Evolutionary conservation across 2,797 vertebrate species (phyloP), one percentile per base, ranked within the genome.

Genomic region (Acrossocheilus fasciatus): DNA sequence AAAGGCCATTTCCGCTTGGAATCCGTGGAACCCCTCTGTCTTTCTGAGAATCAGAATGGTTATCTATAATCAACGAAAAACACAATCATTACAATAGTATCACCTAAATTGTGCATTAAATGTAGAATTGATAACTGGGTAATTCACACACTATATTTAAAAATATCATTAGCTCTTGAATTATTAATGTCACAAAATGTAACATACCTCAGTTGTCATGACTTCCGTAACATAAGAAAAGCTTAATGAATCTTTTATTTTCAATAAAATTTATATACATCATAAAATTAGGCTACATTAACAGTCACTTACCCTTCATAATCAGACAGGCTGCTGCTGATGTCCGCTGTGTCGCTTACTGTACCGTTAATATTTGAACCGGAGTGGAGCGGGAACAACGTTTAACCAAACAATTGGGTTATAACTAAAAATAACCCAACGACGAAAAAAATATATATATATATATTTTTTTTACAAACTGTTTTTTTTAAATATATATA

Each of bases 161-260:
- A 52, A 36, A 26, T 54, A 47, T 50, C 14, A 64, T 15, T 30
- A 14, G 36, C 36, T 30, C 62, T 14, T 64, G 59, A 64, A 30
- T 64, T 30, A 43, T 68, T 36, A 36, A 36, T 36, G 14, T 68
- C 12, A 9, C 18, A 36, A 69, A 69, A 74, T 17, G 0, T 34
- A 23, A 52, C 18, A 59, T 79, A 79, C 77, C 77, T 79, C 77
- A 62, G 77, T 36, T 34, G 52, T 79, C 77, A 79, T 57, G 57
- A 79, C 77, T 14, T 57, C 34, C 20, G 39, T 39, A 10, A n/a
- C 57, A 39, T 79, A 59, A 0, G 30, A 39, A n/a, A 20, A 2
- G 57, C 77, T 79, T 2, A 6, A 75, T 18, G 20, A 39, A 10
- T 75, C 47, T 3, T 2, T 64, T 20, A 20, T 52, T 6, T 76